Evolutionary conservation across 2,797 vertebrate species (phyloP).

Genomic region (Coluber constrictor): DNA sequence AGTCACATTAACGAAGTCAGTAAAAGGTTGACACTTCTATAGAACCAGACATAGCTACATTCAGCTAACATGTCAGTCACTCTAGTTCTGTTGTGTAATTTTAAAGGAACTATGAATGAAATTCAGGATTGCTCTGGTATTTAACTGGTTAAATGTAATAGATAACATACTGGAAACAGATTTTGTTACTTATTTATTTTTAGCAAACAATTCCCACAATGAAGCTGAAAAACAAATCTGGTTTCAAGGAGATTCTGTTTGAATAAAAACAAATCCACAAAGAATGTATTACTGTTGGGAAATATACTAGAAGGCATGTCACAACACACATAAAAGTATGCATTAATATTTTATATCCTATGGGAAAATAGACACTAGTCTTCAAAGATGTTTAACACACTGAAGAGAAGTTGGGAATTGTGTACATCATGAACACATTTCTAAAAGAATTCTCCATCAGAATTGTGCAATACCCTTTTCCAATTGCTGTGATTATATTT

Average conservation of each 20-base stretch:
- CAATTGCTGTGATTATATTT: neutral
- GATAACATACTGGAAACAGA: conserved; percentile 12
- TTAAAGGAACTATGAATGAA: conserved; percentile 3
- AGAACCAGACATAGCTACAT: neutral
- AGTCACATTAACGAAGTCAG: neutral
- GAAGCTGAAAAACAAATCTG: conserved; percentile 30
- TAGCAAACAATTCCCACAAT: conserved; percentile 34
- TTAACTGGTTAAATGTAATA: conserved; percentile 8
- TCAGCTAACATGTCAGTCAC: neutral
- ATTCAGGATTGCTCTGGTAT: conserved; percentile 8
- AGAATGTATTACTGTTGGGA: conserved; percentile 29
- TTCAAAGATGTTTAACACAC: conserved; percentile 38
- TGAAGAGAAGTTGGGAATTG: conserved; percentile 18
- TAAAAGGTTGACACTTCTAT: neutral
- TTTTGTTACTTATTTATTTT: conserved; percentile 30
- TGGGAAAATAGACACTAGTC: conserved; percentile 30
- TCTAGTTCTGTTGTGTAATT: neutral
- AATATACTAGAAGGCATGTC: conserved; percentile 38
- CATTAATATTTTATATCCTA: conserved; percentile 42
- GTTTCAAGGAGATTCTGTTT: conserved; percentile 39
- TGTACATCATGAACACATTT: conserved; percentile 29
- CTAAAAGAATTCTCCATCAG: conserved; percentile 39
- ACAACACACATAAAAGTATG: conserved; percentile 41
- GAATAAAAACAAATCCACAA: conserved; percentile 38
- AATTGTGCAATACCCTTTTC: conserved; percentile 22